Evolutionary conservation across 2,888 invertebrate genomes (phyloP).

Genomic region (Cephus spinipes): DNA sequence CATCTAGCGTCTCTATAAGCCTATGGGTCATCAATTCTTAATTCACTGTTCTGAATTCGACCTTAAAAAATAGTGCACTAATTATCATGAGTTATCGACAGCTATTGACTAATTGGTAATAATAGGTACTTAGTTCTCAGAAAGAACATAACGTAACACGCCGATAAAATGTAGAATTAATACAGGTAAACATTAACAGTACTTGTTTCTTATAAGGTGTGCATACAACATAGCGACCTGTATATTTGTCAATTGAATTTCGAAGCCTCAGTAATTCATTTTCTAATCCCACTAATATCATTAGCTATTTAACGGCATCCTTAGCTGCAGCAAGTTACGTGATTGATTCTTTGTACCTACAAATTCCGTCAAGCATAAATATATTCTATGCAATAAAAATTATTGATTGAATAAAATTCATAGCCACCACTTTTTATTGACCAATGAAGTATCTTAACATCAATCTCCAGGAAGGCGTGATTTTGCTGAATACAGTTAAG

Average conservation of each 20-base stretch:
- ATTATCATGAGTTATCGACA: neutral
- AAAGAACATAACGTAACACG: neutral
- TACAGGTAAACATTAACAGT: neutral
- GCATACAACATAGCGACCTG: neutral
- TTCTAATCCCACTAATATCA: neutral
- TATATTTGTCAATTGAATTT: neutral
- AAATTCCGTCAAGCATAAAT: neutral
- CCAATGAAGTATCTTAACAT: neutral
- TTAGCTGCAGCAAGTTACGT: neutral
- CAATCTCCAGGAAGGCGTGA: neutral
- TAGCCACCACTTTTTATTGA: neutral
- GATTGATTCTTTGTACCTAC: neutral
- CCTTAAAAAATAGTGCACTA: neutral
- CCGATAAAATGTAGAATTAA: neutral
- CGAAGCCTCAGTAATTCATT: neutral
- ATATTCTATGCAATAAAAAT: neutral
- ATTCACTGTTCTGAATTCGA: neutral
- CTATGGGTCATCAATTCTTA: neutral
- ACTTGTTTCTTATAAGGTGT: neutral
- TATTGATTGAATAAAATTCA: neutral
- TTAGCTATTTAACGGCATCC: neutral
- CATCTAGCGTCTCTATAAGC: neutral
- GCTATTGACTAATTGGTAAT: neutral
- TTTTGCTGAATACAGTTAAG: neutral
- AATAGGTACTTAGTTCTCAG: neutral